A percentile compares a stretch with the other conserved stretches of the same genome.
Evolutionary conservation across 2,113 vertebrate genomes (phyloP).

Genomic region (Microtus montanus): DNA sequence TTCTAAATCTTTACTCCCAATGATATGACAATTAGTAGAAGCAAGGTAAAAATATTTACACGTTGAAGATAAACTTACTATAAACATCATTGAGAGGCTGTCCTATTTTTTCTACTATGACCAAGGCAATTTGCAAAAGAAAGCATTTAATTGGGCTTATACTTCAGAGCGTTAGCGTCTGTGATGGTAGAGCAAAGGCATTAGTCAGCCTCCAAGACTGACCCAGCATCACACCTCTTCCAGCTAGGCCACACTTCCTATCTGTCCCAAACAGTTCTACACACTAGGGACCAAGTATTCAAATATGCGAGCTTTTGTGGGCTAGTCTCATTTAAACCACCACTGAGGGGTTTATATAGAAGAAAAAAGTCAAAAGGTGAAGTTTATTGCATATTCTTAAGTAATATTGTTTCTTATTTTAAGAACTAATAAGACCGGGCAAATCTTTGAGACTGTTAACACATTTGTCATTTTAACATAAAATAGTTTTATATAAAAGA

Average conservation of each 20-base stretch:
- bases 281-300: not conserved
- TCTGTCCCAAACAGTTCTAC: not conserved
- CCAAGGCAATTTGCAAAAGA: not conserved
- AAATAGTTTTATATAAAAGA: not conserved
- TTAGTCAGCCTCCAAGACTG: not conserved
- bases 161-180: not conserved
- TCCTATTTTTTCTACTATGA: not conserved
- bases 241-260: not conserved
- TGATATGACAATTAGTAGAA: not conserved
- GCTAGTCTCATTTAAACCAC: not conserved
- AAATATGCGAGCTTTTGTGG: not conserved
- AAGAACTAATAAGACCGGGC: not conserved
- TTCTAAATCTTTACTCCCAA: not conserved
- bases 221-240: not conserved
- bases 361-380: not conserved
- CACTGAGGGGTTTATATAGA: not conserved
- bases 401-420: not conserved
- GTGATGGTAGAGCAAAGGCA: not conserved
- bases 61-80: not conserved
- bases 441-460: too few species aligned
- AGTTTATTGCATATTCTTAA: not conserved
- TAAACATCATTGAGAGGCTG: not conserved
- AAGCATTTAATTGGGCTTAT: not conserved
- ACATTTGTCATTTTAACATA: not conserved
- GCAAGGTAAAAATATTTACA: not conserved